phyloP scores from a whole-genome alignment of 1,140 invertebrate species.

The Carcinoscorpius rotundicauda region DNA sequence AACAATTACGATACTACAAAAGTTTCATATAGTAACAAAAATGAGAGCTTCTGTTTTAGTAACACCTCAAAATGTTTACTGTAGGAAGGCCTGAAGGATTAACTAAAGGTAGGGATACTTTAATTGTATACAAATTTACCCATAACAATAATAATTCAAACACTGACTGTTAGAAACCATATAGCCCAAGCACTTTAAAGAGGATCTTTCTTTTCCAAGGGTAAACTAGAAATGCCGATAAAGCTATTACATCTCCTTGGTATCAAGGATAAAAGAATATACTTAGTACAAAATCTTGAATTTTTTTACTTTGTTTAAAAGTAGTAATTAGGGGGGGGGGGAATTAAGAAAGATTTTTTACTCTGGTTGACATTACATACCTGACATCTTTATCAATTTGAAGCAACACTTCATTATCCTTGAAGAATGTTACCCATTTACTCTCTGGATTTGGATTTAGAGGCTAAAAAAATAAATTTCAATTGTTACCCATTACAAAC shows the following conservation, averaged over 20 bases:
- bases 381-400: slow-evolving; percentile 97
- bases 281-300: background rate
- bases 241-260: background rate
- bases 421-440: slow-evolving; percentile 86
- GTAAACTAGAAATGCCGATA: background rate
- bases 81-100: too few relatives aligned
- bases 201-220: background rate
- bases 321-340: background rate
- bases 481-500: background rate
- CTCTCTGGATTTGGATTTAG: slow-evolving; percentile 87
- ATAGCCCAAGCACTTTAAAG: too few relatives aligned
- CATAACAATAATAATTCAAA: too few relatives aligned
- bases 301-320: background rate
- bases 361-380: slow-evolving; percentile 30
- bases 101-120: too few relatives aligned
- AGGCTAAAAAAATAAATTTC: slow-evolving; percentile 12
- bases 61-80: too few relatives aligned
- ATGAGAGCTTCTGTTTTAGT: too few relatives aligned
- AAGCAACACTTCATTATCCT: slow-evolving; percentile 88
- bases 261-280: background rate
- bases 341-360: background rate
- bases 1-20: too few relatives aligned
- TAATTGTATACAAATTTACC: too few relatives aligned
- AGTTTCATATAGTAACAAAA: too few relatives aligned
- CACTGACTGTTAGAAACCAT: too few relatives aligned